These are phyloP conservation scores for Euglossa dilemma DNA, from an alignment of 1,140 invertebrate species.

Conservation along the genomic window DNA sequence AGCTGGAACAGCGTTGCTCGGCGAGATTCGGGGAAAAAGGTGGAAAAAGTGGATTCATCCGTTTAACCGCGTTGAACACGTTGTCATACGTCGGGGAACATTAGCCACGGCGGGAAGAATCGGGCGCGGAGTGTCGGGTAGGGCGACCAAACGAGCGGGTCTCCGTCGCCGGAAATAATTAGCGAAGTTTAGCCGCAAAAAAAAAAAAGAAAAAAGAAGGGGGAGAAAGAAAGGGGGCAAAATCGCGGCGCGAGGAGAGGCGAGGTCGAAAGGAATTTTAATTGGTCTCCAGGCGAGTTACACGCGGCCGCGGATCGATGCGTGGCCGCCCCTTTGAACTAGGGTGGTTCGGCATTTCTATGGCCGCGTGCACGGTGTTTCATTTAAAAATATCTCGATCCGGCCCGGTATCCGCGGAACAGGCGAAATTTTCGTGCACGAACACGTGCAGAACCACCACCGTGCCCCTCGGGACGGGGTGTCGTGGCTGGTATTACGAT, in stretches of 20 bases:
- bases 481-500: conserved; percentile 18
- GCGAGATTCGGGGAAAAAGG: too few species aligned
- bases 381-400: conserved; percentile 38
- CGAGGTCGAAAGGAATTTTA: conserved; percentile 53
- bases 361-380: not conserved
- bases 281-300: conserved; percentile 40
- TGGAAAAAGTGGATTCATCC: not conserved
- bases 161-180: conserved; percentile 29
- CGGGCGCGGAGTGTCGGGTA: not conserved
- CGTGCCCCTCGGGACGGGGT: not conserved
- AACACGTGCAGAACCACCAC: not conserved
- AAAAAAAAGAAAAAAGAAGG: conserved; percentile 22
- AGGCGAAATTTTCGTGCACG: not conserved
- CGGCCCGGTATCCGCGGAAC: not conserved
- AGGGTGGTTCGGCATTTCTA: conserved; percentile 19
- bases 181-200: conserved; percentile 36
- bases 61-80: not conserved
- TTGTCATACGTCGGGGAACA: not conserved
- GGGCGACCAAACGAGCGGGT: not conserved
- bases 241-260: too few species aligned
- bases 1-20: too few species aligned
- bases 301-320: conserved; percentile 11
- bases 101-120: not conserved
- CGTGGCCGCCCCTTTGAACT: not conserved
- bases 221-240: not conserved